phyloP scores from a whole-genome alignment of 2,888 invertebrate genomes.

The Uloborus plumipes region DNA sequence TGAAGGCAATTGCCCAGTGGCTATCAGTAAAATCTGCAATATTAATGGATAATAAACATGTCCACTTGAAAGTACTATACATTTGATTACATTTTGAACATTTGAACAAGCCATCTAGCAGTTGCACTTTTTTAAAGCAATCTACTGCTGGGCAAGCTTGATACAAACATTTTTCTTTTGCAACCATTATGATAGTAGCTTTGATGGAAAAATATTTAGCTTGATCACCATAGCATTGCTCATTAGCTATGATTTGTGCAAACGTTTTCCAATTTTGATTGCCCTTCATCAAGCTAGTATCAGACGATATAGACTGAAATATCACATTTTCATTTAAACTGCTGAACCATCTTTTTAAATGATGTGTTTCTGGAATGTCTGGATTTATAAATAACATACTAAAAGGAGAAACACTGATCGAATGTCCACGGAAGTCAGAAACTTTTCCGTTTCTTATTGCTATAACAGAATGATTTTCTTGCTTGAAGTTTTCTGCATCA shows the following conservation, averaged over 20 bases:
- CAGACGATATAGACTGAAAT: constrained; percentile 67
- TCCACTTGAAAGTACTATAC: constrained; percentile 86
- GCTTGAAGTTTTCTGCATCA: constrained; percentile 86
- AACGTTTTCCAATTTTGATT: constrained; percentile 79
- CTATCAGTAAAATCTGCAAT: constrained; percentile 89
- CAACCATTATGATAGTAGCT: constrained; percentile 83
- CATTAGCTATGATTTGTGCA: constrained; percentile 79
- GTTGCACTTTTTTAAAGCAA: constrained; percentile 96
- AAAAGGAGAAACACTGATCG: constrained; percentile 69
- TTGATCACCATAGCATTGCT: constrained; percentile 78
- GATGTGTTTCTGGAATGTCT: constrained; percentile 87
- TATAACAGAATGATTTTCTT: constrained; percentile 82
- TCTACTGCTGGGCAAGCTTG: constrained; percentile 88
- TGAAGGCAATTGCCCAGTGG: constrained; percentile 92
- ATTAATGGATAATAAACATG: constrained; percentile 78
- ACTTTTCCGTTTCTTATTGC: constrained; percentile 87
- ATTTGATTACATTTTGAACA: constrained; percentile 95
- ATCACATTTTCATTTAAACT: constrained; percentile 74
- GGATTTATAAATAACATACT: constrained; percentile 83
- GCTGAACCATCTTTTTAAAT: constrained; percentile 91
- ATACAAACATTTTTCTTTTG: constrained; percentile 87
- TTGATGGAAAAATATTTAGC: constrained; percentile 86
- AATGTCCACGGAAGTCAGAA: constrained; percentile 82
- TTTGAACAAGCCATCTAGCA: constrained; percentile 86
- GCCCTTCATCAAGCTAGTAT: constrained; percentile 7